Evolutionary conservation across 2,797 vertebrate genomes (phyloP), one percentile per base, ranked within the genome.

Genomic region (Poecilia wingei): DNA sequence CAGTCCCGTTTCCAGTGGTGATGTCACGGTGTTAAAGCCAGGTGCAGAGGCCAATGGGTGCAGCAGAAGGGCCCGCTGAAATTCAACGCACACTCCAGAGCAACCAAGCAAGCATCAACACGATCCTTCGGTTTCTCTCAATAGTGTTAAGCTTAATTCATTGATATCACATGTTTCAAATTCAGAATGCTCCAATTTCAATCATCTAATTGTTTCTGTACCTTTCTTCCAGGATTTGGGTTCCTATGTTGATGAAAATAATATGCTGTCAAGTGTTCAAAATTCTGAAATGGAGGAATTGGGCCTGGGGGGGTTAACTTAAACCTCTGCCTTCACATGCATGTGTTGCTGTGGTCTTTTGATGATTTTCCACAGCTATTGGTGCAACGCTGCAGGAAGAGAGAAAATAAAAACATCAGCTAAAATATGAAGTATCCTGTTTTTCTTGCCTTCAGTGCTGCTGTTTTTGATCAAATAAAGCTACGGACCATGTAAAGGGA

Each of bases 221-320:
- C 89, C 89, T 94, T 94, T 92, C 86, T 79, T 73, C 75, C 59
- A 82, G 79, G 89, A 92, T 86, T 92, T 78, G 39, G 74, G 87
- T 91, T 92, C 83, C 89, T 93, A 83, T 90, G 86, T 92, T 92
- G 94, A 90, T 86, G 78, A 91, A 94, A 95, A 95, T 91, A 94
- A 94, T 87, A 49, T 79, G 78, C 82, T 76, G 61, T 89, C 85
- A 87, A 93, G 86, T 87, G 84, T 91, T 91, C 79, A 87, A 81
- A 84, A 90, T 89, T 86, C 85, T 76, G 64, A 87, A 91, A 91
- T 87, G 53, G 78, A 82, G 85, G 87, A 82, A 80, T 28, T 64
- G 77, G 47, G 83, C 90, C 89, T 70, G 46, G 76, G 81, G 90
- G 90, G 87, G 53, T 14, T 72, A 84, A 86, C 74, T 79, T 68